Conservation (phyloP, 2,797 vertebrate genomes). For the Acanthornis magna region DNA sequence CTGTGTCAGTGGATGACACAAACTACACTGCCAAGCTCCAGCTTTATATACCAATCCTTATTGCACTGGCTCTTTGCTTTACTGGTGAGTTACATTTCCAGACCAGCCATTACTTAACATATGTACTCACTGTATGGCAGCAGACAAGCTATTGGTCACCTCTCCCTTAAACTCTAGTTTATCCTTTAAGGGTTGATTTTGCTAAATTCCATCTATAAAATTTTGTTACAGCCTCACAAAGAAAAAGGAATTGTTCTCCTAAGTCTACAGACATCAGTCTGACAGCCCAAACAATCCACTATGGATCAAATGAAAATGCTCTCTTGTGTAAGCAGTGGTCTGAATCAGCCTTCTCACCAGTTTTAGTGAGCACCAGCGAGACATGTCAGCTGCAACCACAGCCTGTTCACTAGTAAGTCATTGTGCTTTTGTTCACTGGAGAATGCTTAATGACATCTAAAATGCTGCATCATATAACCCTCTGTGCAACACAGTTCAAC, state of each 20-base stretch:
- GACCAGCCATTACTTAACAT: neutral
- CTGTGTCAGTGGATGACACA: neutral
- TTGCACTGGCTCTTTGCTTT: neutral
- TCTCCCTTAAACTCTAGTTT: neutral
- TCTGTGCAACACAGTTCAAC: neutral
- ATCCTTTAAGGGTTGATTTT: neutral
- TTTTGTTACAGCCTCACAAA: neutral
- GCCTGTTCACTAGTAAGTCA: slow-evolving; percentile 29
- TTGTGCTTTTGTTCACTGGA: neutral
- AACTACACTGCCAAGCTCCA: neutral
- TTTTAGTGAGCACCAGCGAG: neutral
- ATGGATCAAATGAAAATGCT: slow-evolving; percentile 25
- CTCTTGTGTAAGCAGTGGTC: neutral
- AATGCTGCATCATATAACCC: neutral
- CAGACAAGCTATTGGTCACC: neutral
- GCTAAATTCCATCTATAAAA: neutral
- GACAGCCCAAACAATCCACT: slow-evolving; percentile 25
- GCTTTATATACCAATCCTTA: neutral
- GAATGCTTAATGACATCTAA: neutral
- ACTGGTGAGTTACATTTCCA: neutral
- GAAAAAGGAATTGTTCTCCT: neutral
- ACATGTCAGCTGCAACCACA: slow-evolving; percentile 34
- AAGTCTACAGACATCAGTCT: neutral
- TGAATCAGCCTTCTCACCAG: slow-evolving; percentile 20
- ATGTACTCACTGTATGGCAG: neutral